Evolutionary conservation across 2,888 invertebrate species (phyloP).

Genomic region (Watsonalla cultraria): DNA sequence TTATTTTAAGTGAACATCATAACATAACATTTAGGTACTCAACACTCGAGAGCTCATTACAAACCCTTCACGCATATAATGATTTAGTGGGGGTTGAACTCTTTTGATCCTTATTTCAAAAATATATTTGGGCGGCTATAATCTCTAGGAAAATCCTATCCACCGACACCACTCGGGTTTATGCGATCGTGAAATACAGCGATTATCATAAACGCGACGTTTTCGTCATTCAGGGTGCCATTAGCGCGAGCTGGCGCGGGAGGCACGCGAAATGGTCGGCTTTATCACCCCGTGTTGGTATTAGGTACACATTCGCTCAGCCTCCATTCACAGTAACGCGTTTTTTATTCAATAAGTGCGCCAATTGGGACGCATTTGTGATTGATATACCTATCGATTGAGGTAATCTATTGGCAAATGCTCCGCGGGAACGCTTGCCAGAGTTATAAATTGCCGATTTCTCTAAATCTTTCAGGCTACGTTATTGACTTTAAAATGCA

Average conservation of each 20-base stretch:
- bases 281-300: conserved; percentile 21
- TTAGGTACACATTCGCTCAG: conserved; percentile 19
- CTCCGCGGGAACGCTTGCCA: background rate
- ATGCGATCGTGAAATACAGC: conserved; percentile 58
- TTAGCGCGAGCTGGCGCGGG: conserved; percentile 33
- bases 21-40: background rate
- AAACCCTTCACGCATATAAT: background rate
- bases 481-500: no score
- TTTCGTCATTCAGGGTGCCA: conserved; percentile 58
- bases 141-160: conserved; percentile 42
- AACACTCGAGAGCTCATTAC: no score
- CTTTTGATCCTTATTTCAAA: conserved; percentile 6
- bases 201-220: conserved; percentile 68
- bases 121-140: conserved; percentile 29
- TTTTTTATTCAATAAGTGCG: background rate
- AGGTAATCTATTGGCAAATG: background rate
- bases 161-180: conserved; percentile 42
- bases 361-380: background rate
- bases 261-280: conserved; percentile 25
- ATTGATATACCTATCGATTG: background rate
- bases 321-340: background rate
- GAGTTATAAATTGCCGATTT: background rate
- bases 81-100: background rate
- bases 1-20: background rate
- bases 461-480: no score